phyloP scores from a whole-genome alignment of 2,888 invertebrate genomes.

The Cryptus armator region DNA sequence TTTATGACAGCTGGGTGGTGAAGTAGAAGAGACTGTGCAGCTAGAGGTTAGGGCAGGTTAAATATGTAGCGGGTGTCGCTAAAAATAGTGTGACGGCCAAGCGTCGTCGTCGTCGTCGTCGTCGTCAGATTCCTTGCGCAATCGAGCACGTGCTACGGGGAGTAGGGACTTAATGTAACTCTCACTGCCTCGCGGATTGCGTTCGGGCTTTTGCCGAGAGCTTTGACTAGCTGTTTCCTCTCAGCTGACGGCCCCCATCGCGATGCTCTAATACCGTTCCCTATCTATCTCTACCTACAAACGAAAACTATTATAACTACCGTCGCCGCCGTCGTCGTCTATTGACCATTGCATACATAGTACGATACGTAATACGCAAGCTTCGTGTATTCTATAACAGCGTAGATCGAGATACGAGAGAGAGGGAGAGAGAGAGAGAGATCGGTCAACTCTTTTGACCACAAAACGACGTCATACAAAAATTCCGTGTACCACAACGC shows the following conservation, averaged over 20 bases:
- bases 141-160: constrained; percentile 80
- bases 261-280: background rate
- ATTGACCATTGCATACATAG: constrained; percentile 7
- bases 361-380: background rate
- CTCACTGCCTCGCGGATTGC: background rate
- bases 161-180: background rate
- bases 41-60: constrained; percentile 83
- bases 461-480: constrained; percentile 56
- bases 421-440: background rate
- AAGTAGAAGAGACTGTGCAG: constrained; percentile 24
- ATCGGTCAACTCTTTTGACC: constrained; percentile 64
- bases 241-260: constrained; percentile 30
- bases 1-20: constrained; percentile 62
- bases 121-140: constrained; percentile 79
- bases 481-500: background rate
- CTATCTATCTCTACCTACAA: background rate
- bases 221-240: constrained; percentile 34
- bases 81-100: constrained; percentile 84
- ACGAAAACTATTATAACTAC: constrained; percentile 26
- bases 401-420: background rate
- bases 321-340: constrained; percentile 6
- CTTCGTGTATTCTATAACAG: background rate
- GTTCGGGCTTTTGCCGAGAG: background rate
- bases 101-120: constrained; percentile 71
- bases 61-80: constrained; percentile 82